These are phyloP conservation scores for Hyphantria cunea DNA, from an alignment of 1,140 invertebrate species.

Conservation along the genomic window DNA sequence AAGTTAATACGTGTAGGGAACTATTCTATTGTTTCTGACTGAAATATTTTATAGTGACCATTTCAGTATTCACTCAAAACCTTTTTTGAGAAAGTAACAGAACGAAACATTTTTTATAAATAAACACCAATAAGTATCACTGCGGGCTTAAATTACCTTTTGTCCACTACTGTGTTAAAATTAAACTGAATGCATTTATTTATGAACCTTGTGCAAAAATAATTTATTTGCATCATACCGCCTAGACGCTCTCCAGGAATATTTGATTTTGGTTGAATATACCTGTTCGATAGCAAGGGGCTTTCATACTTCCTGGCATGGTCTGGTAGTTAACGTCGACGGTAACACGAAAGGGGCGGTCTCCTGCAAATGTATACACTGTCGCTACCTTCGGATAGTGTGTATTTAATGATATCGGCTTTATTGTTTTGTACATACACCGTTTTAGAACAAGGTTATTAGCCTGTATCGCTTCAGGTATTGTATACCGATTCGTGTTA, in stretches of 20 bases:
- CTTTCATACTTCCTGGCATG: constrained; percentile 17
- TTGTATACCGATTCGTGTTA: not conserved
- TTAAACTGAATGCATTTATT: not conserved
- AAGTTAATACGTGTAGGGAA: too few relatives aligned
- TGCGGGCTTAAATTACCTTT: too few relatives aligned
- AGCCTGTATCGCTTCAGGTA: not conserved
- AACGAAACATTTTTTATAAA: too few relatives aligned
- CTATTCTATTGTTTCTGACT: too few relatives aligned
- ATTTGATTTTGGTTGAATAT: constrained; percentile 1
- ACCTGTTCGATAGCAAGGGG: constrained; percentile 13
- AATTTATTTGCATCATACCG: not conserved
- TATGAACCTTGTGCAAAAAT: not conserved
- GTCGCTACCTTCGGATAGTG: constrained; percentile 25
- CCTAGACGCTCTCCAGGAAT: not conserved
- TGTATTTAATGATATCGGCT: constrained; percentile 8
- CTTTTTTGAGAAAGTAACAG: too few relatives aligned
- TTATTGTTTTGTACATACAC: constrained; percentile 17
- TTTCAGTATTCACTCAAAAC: too few relatives aligned
- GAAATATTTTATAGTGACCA: too few relatives aligned
- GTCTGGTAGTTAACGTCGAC: constrained; percentile 16
- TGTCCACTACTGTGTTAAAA: too few relatives aligned
- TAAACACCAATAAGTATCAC: too few relatives aligned
- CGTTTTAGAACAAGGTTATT: constrained; percentile 14
- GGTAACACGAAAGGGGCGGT: constrained; percentile 38
- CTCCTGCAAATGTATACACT: constrained; percentile 32